A percentile compares a stretch with the other conserved stretches of the same genome.
Evolutionary conservation across 2,113 vertebrate genomes (phyloP).

Genomic region (human): DNA sequence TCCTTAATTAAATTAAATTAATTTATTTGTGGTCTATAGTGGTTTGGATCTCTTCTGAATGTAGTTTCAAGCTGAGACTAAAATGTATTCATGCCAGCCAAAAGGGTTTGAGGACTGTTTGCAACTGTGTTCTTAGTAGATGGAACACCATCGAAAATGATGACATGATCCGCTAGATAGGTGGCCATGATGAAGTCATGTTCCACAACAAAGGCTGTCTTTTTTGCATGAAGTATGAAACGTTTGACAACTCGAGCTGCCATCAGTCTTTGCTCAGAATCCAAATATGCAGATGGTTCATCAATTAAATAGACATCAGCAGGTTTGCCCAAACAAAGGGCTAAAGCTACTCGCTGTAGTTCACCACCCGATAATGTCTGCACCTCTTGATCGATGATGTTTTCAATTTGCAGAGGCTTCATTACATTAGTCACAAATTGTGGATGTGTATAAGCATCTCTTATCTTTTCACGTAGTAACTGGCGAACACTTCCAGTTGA

Average conservation of each 20-base stretch:
- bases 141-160: conserved; percentile 96
- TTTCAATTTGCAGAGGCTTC: conserved; percentile 99
- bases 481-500: conserved; percentile 95
- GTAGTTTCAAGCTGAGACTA: conserved; percentile 97
- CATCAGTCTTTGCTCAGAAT: conserved; percentile 98
- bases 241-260: conserved; percentile 97
- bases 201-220: conserved; percentile 98
- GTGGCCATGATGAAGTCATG: conserved; percentile 99
- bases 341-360: conserved; percentile 92
- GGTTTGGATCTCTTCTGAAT: conserved; percentile 98
- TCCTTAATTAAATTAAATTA: conserved; percentile 99
- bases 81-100: conserved; percentile 99
- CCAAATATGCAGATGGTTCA: conserved; percentile 96
- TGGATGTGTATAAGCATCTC: conserved; percentile 97
- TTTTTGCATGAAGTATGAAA: conserved; percentile 99
- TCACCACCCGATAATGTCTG: conserved; percentile 93
- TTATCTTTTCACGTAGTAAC: conserved; percentile 96
- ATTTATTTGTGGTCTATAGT: conserved; percentile 98
- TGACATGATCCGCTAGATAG: conserved; percentile 96
- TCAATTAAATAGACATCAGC: conserved; percentile 97
- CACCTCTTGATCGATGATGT: conserved; percentile 94
- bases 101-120: conserved; percentile 95
- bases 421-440: conserved; percentile 99
- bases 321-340: conserved; percentile 96
- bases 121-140: conserved; percentile 91